These are phyloP conservation scores for Pollicipes pollicipes DNA, from an alignment of 1,140 invertebrate species.

Conservation along the genomic window DNA sequence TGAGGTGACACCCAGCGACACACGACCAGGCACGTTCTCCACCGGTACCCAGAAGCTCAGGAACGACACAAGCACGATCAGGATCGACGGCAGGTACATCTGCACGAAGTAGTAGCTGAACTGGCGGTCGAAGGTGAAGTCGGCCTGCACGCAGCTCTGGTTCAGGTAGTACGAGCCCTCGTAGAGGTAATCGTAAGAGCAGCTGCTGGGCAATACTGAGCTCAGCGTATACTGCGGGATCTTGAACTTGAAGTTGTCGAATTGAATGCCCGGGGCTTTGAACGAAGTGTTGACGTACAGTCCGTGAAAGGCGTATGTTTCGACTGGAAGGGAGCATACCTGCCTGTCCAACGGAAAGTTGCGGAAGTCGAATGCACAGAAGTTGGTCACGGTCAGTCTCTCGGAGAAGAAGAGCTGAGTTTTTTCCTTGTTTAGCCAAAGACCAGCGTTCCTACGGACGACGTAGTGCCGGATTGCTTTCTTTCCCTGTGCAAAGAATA, in stretches of 20 bases:
- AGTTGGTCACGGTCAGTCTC: background rate
- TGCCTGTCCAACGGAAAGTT: background rate
- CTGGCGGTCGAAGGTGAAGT: constrained; percentile 7
- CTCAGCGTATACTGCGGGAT: background rate
- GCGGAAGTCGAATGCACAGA: background rate
- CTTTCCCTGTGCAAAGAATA: background rate
- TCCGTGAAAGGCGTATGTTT: background rate
- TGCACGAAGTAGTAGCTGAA: constrained; percentile 11
- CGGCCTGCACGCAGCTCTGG: constrained; percentile 4
- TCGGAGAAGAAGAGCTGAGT: background rate
- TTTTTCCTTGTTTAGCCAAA: background rate
- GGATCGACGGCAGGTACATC: constrained; percentile 15
- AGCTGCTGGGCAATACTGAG: background rate
- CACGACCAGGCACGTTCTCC: constrained; percentile 15
- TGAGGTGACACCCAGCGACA: constrained; percentile 15
- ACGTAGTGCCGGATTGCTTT: background rate
- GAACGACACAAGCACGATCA: constrained; percentile 17
- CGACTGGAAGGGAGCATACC: background rate
- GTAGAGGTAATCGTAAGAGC: background rate
- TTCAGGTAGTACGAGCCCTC: background rate
- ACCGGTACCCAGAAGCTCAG: constrained; percentile 16
- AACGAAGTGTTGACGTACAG: background rate
- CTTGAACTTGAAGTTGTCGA: background rate
- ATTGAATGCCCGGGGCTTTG: background rate
- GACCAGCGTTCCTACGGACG: background rate